Conservation (phyloP, 92 coral and sea anemone species). For the Parazoanthus darwini region DNA sequence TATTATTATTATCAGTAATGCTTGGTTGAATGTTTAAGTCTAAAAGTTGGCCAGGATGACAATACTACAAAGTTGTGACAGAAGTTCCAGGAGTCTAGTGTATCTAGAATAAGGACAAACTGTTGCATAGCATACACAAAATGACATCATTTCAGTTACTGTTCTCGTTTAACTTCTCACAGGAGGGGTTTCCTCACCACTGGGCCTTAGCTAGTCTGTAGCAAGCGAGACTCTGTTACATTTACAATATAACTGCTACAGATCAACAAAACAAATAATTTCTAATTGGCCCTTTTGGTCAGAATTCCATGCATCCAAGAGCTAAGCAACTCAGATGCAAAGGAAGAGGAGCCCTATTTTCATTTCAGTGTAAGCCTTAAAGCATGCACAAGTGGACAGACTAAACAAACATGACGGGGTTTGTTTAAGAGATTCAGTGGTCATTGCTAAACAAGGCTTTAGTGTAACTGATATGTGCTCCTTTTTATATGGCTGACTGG, state of each 20-base stretch:
- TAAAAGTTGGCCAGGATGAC: not conserved
- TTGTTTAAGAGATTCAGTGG: not conserved
- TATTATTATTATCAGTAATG: not conserved
- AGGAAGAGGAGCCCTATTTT: not conserved
- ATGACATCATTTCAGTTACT: no score
- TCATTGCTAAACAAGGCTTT: not conserved
- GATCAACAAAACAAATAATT: not conserved
- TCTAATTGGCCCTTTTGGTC: not conserved
- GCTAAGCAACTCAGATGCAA: not conserved
- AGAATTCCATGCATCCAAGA: not conserved
- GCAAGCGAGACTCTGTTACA: not conserved
- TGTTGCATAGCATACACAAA: not conserved
- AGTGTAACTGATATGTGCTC: not conserved
- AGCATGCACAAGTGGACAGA: not conserved
- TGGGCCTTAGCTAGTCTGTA: not conserved
- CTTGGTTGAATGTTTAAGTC: no score
- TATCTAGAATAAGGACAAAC: not conserved
- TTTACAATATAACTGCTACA: no score
- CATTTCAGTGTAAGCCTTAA: not conserved
- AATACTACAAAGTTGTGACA: not conserved
- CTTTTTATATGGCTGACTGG: not conserved
- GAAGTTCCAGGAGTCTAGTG: no score
- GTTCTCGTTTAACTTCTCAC: not conserved
- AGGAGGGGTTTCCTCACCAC: not conserved
- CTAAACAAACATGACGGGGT: not conserved